phyloP scores from a whole-genome alignment of 2,888 invertebrate species.

The Parochlus steinenii region DNA sequence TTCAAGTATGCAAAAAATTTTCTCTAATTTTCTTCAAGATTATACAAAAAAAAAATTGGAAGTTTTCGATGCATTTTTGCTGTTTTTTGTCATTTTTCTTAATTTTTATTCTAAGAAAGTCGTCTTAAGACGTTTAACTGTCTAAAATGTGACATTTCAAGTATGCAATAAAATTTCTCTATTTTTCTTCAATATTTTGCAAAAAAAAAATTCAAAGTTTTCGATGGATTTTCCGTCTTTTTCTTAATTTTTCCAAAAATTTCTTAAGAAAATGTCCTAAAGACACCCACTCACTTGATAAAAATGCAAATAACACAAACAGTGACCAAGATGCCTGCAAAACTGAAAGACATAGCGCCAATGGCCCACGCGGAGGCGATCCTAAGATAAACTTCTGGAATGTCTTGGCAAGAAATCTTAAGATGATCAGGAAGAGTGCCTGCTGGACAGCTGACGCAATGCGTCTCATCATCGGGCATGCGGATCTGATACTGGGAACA shows the following conservation, averaged over 20 bases:
- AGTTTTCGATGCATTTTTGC: too few relatives aligned
- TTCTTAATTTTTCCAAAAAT: neutral
- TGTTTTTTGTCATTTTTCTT: too few relatives aligned
- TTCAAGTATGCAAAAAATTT: too few relatives aligned
- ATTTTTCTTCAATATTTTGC: too few relatives aligned
- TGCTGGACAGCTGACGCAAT: constrained; percentile 64
- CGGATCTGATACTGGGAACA: constrained; percentile 82
- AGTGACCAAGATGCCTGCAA: constrained; percentile 69
- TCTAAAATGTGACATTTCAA: too few relatives aligned
- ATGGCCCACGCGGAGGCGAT: constrained; percentile 83
- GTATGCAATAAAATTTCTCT: too few relatives aligned
- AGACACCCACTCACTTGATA: constrained; percentile 39
- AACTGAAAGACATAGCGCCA: constrained; percentile 79
- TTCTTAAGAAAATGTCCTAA: constrained; percentile 3
- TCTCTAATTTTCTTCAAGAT: too few relatives aligned
- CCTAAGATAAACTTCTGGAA: constrained; percentile 67
- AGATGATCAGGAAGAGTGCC: constrained; percentile 68
- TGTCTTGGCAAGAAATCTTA: constrained; percentile 54
- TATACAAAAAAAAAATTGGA: too few relatives aligned
- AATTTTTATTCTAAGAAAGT: too few relatives aligned
- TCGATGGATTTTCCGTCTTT: neutral
- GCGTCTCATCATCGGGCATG: constrained; percentile 62
- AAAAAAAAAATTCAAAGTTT: neutral
- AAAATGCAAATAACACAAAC: constrained; percentile 66
- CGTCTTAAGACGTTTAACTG: too few relatives aligned